Percentiles rank a stretch among this genome's conserved stretches.
Conservation (phyloP, 2,797 vertebrate genomes). For the Ambastaia sidthimunki region DNA sequence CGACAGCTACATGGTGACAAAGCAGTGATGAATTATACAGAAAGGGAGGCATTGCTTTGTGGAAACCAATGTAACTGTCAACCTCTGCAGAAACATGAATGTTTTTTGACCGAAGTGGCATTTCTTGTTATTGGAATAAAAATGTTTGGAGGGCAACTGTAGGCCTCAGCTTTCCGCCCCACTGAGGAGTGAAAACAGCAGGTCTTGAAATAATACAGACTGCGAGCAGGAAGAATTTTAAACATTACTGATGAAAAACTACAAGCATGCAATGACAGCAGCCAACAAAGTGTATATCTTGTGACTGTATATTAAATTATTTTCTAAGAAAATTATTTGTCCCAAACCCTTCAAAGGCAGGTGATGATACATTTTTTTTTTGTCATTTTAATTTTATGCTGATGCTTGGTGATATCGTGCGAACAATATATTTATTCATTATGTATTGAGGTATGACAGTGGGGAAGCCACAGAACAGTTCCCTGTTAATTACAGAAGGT, state of each 20-base stretch:
- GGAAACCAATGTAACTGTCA: constrained; percentile 61
- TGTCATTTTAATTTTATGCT: constrained; percentile 44
- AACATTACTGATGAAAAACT: not conserved
- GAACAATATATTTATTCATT: constrained; percentile 58
- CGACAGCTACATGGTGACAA: constrained; percentile 60
- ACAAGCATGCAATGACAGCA: not conserved
- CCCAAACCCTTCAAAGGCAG: constrained; percentile 1
- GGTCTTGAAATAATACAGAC: not conserved
- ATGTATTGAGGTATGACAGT: constrained; percentile 39
- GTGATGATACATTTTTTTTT: constrained; percentile 22
- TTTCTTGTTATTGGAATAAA: constrained; percentile 63
- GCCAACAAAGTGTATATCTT: not conserved
- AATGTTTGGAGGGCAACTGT: constrained; percentile 56
- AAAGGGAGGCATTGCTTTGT: constrained; percentile 62
- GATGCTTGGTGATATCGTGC: constrained; percentile 50
- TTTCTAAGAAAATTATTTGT: not conserved
- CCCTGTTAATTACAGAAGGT: constrained; percentile 57
- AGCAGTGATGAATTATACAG: constrained; percentile 63
- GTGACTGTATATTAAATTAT: not conserved
- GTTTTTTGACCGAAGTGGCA: constrained; percentile 60
- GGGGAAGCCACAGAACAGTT: constrained; percentile 33
- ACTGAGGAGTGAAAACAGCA: constrained; percentile 38
- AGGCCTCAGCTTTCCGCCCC: constrained; percentile 22
- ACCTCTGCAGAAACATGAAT: constrained; percentile 60
- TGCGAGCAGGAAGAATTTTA: constrained; percentile 5